Base-by-base conservation (phyloP, 2,797 vertebrate genomes). In the Peromyscus eremicus region DNA sequence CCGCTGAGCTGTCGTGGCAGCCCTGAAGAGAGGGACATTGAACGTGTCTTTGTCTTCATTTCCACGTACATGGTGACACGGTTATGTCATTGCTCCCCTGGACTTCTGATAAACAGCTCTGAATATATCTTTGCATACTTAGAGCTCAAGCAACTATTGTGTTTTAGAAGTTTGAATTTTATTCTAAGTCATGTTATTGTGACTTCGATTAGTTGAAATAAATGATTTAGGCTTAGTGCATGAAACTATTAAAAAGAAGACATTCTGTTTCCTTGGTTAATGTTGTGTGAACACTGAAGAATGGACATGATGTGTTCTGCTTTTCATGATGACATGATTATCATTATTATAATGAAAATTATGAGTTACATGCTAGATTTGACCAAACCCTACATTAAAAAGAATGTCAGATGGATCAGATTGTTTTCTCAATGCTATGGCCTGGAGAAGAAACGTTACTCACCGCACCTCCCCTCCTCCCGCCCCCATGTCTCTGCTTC, bases 151-250 rank as follows among this genome's bases (percentile, higher is more conserved):
- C 6, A 43, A 23, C 11, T 89, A 32, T 77, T 84, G 21, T 43
- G 80, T 91, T 16, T 95, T 91, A 85, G 23, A 96, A 85, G 49
- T 85, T 94, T 88, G 32, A 91, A 43, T 92, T 95, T 95, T 96
- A 68, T 92, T 92, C 80, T 91, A 62, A 95, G 94, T 92, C 9
- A 82, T 1, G 23, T 88, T 91, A 71, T 37, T 94, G 8, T 89
- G 43, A 91, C 6, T 77, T 88, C 17, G 4, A 52, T 85, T 91
- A 89, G n/a, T 80, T 87, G 49, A 94, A 95, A 57, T 94, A 43
- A 89, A 40, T 92, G 70, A 80, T 91, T 94, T 87, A 66, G 46
- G 6, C 66, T 64, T 90, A 84, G 16, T 88, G 57, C 2, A 49
- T 76, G 84, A 94, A 70, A 60, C 71, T 17, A 60, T 96, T 81